Percentiles rank a stretch among this genome's conserved stretches.
phyloP scores from a whole-genome alignment of 2,888 invertebrate genomes.

The Ennomos erosarius region DNA sequence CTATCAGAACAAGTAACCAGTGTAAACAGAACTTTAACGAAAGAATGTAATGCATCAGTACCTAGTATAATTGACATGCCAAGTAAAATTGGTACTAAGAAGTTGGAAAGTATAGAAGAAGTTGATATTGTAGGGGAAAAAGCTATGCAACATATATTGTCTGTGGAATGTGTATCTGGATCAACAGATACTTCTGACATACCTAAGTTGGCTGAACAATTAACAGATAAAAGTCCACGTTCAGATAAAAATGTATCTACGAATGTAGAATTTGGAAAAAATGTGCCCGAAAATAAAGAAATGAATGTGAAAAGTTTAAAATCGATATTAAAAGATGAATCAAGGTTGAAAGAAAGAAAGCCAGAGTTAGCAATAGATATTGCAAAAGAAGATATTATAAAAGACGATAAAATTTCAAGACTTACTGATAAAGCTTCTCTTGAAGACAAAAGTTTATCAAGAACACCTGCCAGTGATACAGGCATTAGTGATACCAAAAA shows the following conservation, averaged over 20 bases:
- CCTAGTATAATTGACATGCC: conserved; percentile 1
- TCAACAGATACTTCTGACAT: neutral
- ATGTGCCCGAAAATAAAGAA: conserved; percentile 1
- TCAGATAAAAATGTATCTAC: conserved; percentile 3
- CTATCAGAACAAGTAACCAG: neutral
- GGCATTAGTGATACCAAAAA: conserved; percentile 21
- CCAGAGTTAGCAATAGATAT: conserved; percentile 1
- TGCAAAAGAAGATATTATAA: conserved; percentile 3
- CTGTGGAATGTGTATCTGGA: neutral
- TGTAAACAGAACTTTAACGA: neutral
- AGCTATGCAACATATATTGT: conserved; percentile 3
- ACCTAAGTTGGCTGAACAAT: neutral
- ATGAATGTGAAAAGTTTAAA: conserved; percentile 1
- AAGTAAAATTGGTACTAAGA: conserved; percentile 1
- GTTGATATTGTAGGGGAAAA: conserved; percentile 1
- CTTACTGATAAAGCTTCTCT: conserved; percentile 1
- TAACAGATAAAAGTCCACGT: conserved; percentile 3
- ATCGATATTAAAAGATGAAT: conserved; percentile 9
- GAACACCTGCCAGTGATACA: conserved; percentile 19
- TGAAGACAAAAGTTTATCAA: conserved; percentile 8
- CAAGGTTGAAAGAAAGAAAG: neutral
- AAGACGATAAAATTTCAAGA: neutral
- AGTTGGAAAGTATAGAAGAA: conserved; percentile 1
- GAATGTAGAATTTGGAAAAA: neutral
- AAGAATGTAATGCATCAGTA: neutral